A percentile compares a stretch with the other conserved stretches of the same genome.
These are phyloP conservation scores for Drosophila phalerata DNA, from an alignment of 2,888 invertebrate species.

Conservation along the genomic window DNA sequence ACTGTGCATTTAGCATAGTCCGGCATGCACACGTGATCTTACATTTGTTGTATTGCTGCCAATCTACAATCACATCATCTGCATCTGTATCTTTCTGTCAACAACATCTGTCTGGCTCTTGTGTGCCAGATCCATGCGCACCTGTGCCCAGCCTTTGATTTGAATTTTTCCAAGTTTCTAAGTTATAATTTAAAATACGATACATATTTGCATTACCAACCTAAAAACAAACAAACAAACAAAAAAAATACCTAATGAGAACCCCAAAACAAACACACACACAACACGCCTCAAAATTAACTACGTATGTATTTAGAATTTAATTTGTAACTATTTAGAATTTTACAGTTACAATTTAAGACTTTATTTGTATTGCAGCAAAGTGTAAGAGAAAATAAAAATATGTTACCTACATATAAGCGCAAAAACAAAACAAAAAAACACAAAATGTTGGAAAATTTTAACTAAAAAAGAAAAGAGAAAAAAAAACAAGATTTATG, in stretches of 20 bases:
- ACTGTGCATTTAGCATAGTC: slow-evolving; percentile 24
- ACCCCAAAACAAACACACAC: slow-evolving; percentile 42
- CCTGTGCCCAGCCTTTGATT: slow-evolving; percentile 73
- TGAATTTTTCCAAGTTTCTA: slow-evolving; percentile 78
- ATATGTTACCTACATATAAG: slow-evolving; percentile 81
- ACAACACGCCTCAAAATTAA: slow-evolving; percentile 78
- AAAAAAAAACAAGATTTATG: slow-evolving; percentile 48
- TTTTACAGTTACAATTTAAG: slow-evolving; percentile 78
- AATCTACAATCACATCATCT: slow-evolving; percentile 28
- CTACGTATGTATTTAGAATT: slow-evolving; percentile 74
- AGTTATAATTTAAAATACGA: slow-evolving; percentile 76
- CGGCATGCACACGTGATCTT: slow-evolving; percentile 31
- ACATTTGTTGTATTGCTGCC: slow-evolving; percentile 33
- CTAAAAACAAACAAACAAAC: slow-evolving; percentile 30
- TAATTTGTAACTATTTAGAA: slow-evolving; percentile 80
- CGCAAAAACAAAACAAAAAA: slow-evolving; percentile 66
- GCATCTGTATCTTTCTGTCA: slow-evolving; percentile 42
- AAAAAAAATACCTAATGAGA: slow-evolving; percentile 38
- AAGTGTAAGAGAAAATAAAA: slow-evolving; percentile 71
- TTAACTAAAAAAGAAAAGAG: slow-evolving; percentile 63
- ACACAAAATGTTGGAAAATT: slow-evolving; percentile 74
- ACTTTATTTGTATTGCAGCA: slow-evolving; percentile 79
- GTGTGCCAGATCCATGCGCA: slow-evolving; percentile 60
- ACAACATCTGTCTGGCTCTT: slow-evolving; percentile 31
- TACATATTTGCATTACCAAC: slow-evolving; percentile 71